Evolutionary conservation across 2,113 vertebrate species (phyloP).

Genomic region (Nematolebias whitei): DNA sequence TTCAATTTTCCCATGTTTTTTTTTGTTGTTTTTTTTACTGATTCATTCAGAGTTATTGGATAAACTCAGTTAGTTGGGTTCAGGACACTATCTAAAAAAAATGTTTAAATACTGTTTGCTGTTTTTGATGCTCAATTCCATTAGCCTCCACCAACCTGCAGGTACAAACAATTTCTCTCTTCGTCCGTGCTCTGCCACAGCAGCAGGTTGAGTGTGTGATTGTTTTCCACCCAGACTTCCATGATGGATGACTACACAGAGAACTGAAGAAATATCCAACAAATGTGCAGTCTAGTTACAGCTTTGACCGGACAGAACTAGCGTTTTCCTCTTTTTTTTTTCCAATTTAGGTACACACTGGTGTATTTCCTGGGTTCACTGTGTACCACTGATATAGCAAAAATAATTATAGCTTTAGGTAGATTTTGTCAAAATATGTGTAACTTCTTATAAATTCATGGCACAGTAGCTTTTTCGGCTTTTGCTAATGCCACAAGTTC

Average conservation of each 20-base stretch:
- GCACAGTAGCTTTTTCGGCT: not conserved
- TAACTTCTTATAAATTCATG: constrained; percentile 16
- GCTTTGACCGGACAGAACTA: constrained; percentile 6
- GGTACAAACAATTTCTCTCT: constrained; percentile 63
- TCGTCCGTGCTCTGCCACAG: constrained; percentile 46
- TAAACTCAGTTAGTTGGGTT: constrained; percentile 46
- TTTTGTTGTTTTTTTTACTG: no score
- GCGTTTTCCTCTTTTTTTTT: constrained; percentile 35
- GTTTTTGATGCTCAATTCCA: constrained; percentile 48
- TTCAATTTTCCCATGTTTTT: constrained; percentile 15
- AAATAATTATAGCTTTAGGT: constrained; percentile 16
- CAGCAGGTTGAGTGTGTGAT: constrained; percentile 62
- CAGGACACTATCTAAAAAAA: constrained; percentile 30
- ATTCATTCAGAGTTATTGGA: constrained; percentile 38
- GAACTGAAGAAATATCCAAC: constrained; percentile 32
- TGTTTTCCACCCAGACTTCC: constrained; percentile 60
- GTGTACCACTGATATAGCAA: constrained; percentile 32
- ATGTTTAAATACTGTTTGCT: constrained; percentile 40
- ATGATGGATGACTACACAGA: constrained; percentile 64
- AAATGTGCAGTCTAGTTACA: constrained; percentile 26
- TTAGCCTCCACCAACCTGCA: constrained; percentile 54
- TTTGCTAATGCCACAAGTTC: not conserved
- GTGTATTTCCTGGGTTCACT: constrained; percentile 32
- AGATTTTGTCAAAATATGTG: constrained; percentile 26
- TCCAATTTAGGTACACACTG: constrained; percentile 30